Evolutionary conservation across 1,140 invertebrate species (phyloP), one percentile per base, ranked within the genome.

Genomic region (Cotesia vestalis): DNA sequence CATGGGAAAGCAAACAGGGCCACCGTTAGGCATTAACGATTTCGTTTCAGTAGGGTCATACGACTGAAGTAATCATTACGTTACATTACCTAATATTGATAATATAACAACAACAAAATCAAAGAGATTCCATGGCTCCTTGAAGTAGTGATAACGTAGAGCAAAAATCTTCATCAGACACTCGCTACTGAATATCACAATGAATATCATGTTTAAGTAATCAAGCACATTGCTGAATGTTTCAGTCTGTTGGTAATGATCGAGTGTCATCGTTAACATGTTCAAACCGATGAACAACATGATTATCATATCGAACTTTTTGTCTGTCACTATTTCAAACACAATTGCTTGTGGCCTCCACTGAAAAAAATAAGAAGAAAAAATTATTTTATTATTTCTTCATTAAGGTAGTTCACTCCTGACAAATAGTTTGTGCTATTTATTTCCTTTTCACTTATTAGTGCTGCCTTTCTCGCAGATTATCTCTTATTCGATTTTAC

Each of bases 231-330:
- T 89, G 79, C 92, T 94, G 87, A 96, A 96, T 53, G 91, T 91
- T 66, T 92, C 89, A 55, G 92, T 91, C 86, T 96, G 95, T 81
- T 95, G 91, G 86, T 98, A 97, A 87, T 98, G 95, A 88, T 99
- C 98, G 88, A 98, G 88, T 66, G 96, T 97, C 97, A 99, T 99
- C 67, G 96, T 97, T 76, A 98, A 90, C 97, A 99, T 99, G 89
- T 99, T 99, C 72, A 99, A 86, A 78, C 96, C 95, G 83, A 99
- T 99, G 88, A 98, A 97, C 87, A 98, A 91, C 97, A 99, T 99
- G 86, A 99, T 99, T 80, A 97, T 92, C 93, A 99, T 98, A 89
- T 99, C 98, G 89, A 99, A 99, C 88, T 98, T 98, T 88, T 98
- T 98, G 89, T 98, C 96, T 70, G 95, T 98, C 76, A 96, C 95